Conservation (phyloP, 2,113 vertebrate species). For the Polyodon spathula region DNA sequence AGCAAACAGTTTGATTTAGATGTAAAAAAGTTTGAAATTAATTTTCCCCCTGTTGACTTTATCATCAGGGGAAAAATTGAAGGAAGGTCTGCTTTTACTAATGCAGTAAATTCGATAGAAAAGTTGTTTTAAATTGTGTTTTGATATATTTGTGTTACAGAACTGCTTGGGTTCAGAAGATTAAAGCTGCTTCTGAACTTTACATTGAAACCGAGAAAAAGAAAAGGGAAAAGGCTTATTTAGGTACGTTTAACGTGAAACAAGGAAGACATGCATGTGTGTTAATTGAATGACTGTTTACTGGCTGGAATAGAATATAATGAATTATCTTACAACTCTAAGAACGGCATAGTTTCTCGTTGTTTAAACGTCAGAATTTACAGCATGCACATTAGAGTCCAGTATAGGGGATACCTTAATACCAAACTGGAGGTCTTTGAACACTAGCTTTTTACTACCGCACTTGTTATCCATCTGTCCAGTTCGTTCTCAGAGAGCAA, state of each 20-base stretch:
- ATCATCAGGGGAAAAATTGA: too few species aligned
- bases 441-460: background rate
- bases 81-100: too few species aligned
- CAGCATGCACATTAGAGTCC: too few species aligned
- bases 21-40: too few species aligned
- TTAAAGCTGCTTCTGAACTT: constrained; percentile 94
- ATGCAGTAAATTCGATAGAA: background rate
- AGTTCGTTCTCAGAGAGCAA: constrained; percentile 94
- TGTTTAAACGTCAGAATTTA: too few species aligned
- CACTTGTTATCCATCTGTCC: constrained; percentile 6
- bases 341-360: too few species aligned
- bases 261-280: background rate
- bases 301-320: too few species aligned
- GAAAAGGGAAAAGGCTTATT: constrained; percentile 94
- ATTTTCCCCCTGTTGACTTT: too few species aligned
- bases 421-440: background rate
- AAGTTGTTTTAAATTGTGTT: background rate
- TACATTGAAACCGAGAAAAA: constrained; percentile 98
- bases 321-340: too few species aligned
- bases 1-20: too few species aligned
- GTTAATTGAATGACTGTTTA: background rate
- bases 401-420: too few species aligned
- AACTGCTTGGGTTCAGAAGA: constrained; percentile 98
- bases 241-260: constrained; percentile 57
- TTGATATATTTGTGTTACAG: constrained; percentile 45